These are phyloP conservation scores for Bambusicola thoracicus DNA, from an alignment of 2,113 vertebrate species.

Conservation along the genomic window DNA sequence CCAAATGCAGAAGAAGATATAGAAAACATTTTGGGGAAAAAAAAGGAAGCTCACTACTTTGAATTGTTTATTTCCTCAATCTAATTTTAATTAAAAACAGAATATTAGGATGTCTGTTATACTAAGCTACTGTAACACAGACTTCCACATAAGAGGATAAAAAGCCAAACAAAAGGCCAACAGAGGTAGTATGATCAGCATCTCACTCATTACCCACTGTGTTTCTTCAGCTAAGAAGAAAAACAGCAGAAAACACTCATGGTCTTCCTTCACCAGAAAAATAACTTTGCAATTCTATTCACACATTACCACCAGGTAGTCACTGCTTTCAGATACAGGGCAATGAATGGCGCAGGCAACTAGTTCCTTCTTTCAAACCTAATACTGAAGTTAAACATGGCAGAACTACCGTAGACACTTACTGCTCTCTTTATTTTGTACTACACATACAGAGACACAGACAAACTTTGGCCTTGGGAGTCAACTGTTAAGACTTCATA, in stretches of 20 bases:
- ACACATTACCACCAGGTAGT: slow-evolving; percentile 51
- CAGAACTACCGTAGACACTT: not conserved
- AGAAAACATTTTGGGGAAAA: not conserved
- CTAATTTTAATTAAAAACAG: slow-evolving; percentile 60
- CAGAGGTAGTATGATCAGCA: slow-evolving; percentile 2
- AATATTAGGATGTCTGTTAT: slow-evolving; percentile 40
- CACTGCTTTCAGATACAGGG: slow-evolving; percentile 8
- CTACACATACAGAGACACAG: not conserved
- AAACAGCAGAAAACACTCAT: not conserved
- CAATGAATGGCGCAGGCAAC: slow-evolving; percentile 35
- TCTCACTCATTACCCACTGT: not conserved
- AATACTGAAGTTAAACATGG: not conserved
- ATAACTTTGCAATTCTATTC: slow-evolving; percentile 39
- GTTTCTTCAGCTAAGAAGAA: not conserved
- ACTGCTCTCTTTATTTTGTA: not conserved
- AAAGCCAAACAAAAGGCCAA: slow-evolving; percentile 8
- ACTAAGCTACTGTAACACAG: slow-evolving; percentile 37
- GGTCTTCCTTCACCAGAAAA: slow-evolving; percentile 18
- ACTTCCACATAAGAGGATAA: slow-evolving; percentile 45
- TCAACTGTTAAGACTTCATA: slow-evolving; percentile 24
- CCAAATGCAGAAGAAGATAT: not conserved
- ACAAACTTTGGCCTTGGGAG: slow-evolving; percentile 20
- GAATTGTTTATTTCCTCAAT: slow-evolving; percentile 60
- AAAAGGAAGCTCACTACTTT: slow-evolving; percentile 18
- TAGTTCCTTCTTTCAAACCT: not conserved